Conservation (phyloP, 2,797 vertebrate species). For the Leptatherina wallacei region DNA sequence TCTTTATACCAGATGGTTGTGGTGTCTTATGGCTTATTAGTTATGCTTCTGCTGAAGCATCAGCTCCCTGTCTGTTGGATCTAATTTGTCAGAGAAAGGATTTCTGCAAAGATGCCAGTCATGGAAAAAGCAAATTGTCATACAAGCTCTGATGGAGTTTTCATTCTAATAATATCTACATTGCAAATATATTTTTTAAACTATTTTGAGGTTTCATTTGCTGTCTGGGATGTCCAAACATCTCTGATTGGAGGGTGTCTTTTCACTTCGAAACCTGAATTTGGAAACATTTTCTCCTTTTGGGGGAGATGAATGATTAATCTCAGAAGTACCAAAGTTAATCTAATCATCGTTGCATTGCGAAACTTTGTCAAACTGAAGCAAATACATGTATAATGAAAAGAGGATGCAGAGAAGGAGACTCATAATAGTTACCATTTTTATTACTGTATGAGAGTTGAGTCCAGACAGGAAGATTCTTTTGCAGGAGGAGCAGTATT, state of each 20-base stretch:
- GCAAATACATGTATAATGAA: constrained; percentile 14
- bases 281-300: no score
- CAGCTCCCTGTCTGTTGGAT: no score
- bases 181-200: not conserved
- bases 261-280: not conserved
- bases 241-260: not conserved
- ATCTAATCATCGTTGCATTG: not conserved
- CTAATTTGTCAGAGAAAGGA: not conserved
- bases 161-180: not conserved
- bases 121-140: constrained; percentile 3
- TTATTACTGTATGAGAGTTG: not conserved
- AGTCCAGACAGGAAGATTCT: not conserved
- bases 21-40: constrained; percentile 20
- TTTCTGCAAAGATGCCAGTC: constrained; percentile 15
- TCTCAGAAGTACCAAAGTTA: no score
- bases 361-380: constrained; percentile 6
- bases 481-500: not conserved
- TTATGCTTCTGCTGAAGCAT: constrained; percentile 7
- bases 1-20: constrained; percentile 19
- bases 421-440: not conserved
- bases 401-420: not conserved
- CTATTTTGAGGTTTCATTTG: not conserved
- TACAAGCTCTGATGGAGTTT: not conserved
- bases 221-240: not conserved
- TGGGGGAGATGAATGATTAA: no score